These are phyloP conservation scores for Eueremaeus valkanovi DNA, from an alignment of 2,888 invertebrate species.

Conservation along the genomic window DNA sequence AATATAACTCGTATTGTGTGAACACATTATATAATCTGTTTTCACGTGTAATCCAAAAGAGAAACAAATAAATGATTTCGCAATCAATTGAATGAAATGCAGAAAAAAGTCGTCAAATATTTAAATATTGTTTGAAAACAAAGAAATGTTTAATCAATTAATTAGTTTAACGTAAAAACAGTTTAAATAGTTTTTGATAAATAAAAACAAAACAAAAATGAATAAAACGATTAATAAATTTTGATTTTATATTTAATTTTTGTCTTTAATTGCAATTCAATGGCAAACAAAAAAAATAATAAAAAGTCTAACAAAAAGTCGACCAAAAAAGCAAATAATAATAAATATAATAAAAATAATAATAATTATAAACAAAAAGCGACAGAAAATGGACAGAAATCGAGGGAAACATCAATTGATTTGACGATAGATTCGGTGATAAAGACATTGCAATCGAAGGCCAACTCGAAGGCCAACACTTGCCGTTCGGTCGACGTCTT, in stretches of 20 bases:
- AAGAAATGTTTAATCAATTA: not conserved
- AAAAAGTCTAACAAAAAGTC: not conserved
- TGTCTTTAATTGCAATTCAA: not conserved
- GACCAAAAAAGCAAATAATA: not conserved
- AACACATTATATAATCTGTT: not conserved
- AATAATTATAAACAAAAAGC: not conserved
- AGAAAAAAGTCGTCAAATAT: not conserved
- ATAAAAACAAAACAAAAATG: not conserved
- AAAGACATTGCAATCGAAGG: not conserved
- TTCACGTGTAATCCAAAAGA: slow-evolving; percentile 4
- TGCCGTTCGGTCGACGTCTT: not conserved
- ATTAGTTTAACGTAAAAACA: not conserved
- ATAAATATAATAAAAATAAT: not conserved
- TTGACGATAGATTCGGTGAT: not conserved
- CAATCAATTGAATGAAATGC: not conserved
- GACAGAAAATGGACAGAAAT: not conserved
- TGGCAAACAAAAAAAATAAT: not conserved
- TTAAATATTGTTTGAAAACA: not conserved
- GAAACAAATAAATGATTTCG: not conserved
- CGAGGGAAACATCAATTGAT: no score
- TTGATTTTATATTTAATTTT: not conserved
- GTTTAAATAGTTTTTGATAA: not conserved
- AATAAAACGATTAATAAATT: not conserved
- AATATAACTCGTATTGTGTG: no score
- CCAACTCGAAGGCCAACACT: not conserved